Conservation (phyloP, 2,797 vertebrate species). For the Eospalax fontanierii region DNA sequence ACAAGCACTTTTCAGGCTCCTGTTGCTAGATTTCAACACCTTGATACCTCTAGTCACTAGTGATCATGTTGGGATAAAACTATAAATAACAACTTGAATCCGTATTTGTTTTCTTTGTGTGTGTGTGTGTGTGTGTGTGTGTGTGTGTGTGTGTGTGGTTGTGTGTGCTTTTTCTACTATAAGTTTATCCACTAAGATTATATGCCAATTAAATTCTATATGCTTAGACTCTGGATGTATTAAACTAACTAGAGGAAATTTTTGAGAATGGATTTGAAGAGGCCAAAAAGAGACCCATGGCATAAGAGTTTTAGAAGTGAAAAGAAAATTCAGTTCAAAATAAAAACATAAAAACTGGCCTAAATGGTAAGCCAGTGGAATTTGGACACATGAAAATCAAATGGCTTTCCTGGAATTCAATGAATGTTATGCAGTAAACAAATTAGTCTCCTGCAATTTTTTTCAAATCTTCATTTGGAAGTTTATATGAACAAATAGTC, state of each 20-base stretch:
- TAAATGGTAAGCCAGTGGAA: constrained; percentile 19
- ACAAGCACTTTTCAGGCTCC: neutral
- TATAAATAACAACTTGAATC: neutral
- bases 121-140: neutral
- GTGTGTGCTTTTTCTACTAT: neutral
- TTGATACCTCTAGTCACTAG: neutral
- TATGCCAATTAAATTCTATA: constrained; percentile 1
- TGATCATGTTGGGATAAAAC: constrained; percentile 17
- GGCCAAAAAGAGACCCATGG: neutral
- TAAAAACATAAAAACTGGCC: constrained; percentile 42
- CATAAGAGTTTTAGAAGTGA: constrained; percentile 5
- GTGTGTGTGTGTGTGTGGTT: too few species aligned
- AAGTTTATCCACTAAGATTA: neutral
- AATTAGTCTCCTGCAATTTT: neutral
- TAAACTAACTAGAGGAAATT: constrained; percentile 37
- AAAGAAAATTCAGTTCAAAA: neutral
- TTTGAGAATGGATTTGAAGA: constrained; percentile 43
- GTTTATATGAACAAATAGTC: neutral
- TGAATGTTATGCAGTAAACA: constrained; percentile 31
- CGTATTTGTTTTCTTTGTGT: neutral
- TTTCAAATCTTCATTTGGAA: neutral
- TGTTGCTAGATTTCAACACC: neutral
- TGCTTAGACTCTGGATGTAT: neutral
- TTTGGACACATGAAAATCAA: constrained; percentile 40
- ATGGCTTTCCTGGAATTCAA: neutral